A percentile compares a stretch with the other conserved stretches of the same genome.
phyloP scores from a whole-genome alignment of 2,113 vertebrate species.

The Chionodraco myersi region DNA sequence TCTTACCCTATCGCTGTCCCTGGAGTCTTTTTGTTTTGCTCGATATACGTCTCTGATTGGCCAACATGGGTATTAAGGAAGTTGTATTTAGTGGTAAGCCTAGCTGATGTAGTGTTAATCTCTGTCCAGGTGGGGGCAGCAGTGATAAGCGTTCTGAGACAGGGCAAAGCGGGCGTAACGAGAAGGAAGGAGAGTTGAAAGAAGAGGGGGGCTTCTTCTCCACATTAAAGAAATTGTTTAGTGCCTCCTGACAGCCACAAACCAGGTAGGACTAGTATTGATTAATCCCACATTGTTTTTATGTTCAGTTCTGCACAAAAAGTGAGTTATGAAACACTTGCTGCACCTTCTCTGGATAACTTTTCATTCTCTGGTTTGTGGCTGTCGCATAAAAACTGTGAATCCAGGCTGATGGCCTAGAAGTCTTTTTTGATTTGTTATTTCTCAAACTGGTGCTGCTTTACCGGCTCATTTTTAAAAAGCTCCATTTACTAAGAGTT shows the following conservation, averaged over 20 bases:
- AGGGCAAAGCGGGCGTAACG: conserved; percentile 85
- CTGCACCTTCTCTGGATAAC: background rate
- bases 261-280: conserved; percentile 86
- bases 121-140: conserved; percentile 92
- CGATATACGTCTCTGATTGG: background rate
- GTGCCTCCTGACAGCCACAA: conserved; percentile 87
- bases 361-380: conserved; percentile 63
- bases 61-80: background rate
- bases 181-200: conserved; percentile 83
- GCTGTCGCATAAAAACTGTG: conserved; percentile 45
- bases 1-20: too few relatives aligned
- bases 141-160: conserved; percentile 82
- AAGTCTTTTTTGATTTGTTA: background rate
- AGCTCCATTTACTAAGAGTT: background rate
- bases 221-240: conserved; percentile 95
- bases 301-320: background rate
- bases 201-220: conserved; percentile 88
- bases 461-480: background rate
- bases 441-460: background rate
- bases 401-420: background rate
- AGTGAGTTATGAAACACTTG: background rate
- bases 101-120: conserved; percentile 75
- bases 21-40: background rate
- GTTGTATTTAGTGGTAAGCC: conserved; percentile 10
- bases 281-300: conserved; percentile 24